Percentiles rank a stretch among this genome's conserved stretches.
Conservation (phyloP, 2,113 vertebrate genomes). For the Casuarius casuarius region DNA sequence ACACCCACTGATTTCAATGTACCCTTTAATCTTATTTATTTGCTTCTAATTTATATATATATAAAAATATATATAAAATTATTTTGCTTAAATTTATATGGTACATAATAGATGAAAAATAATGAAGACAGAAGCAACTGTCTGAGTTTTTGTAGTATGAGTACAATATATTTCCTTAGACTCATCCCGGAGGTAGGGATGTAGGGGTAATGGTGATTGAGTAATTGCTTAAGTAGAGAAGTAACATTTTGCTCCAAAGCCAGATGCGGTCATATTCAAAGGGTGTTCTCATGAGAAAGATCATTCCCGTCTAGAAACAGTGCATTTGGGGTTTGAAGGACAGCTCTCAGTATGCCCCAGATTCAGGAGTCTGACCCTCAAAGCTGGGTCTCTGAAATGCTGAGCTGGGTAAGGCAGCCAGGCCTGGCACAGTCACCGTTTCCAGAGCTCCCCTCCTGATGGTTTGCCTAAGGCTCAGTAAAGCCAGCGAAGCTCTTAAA, state of each 20-base stretch:
- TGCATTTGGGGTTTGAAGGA: background rate
- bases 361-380: background rate
- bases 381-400: background rate
- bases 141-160: conserved; percentile 67
- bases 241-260: background rate
- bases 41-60: conserved; percentile 74
- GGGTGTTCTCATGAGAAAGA: background rate
- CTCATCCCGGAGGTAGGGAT: background rate
- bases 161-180: background rate
- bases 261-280: background rate
- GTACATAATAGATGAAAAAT: conserved; percentile 69
- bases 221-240: background rate
- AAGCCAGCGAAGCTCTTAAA: background rate
- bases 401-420: rapidly evolving
- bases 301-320: rapidly evolving
- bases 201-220: background rate
- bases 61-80: conserved; percentile 71
- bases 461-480: rapidly evolving
- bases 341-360: rapidly evolving
- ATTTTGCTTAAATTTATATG: conserved; percentile 84
- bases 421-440: rapidly evolving
- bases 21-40: conserved; percentile 67
- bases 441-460: background rate
- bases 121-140: conserved; percentile 72
- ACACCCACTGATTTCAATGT: background rate